These are phyloP conservation scores for Rotaria magnacalcarata DNA, from an alignment of 2,888 invertebrate genomes.

Conservation along the genomic window DNA sequence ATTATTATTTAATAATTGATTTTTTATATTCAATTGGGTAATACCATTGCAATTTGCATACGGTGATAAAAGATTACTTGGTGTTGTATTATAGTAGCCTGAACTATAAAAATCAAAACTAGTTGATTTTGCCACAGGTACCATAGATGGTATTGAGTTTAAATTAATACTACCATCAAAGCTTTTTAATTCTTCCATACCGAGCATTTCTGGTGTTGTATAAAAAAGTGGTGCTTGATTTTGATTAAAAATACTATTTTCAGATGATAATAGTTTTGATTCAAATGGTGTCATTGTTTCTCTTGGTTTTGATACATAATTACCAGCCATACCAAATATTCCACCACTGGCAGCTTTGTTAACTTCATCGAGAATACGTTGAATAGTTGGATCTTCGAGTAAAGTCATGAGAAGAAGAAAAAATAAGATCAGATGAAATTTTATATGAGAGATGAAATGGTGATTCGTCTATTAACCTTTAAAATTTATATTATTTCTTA, in stretches of 20 bases:
- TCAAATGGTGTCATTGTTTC: not conserved
- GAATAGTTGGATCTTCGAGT: conserved; percentile 17
- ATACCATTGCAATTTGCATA: not conserved
- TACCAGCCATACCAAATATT: not conserved
- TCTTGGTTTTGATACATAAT: not conserved
- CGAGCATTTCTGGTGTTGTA: not conserved
- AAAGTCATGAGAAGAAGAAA: not conserved
- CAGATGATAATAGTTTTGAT: not conserved
- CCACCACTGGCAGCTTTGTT: conserved; percentile 15
- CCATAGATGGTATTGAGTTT: not conserved
- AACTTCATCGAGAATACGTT: not conserved
- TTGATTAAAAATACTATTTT: not conserved
- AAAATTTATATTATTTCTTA: not conserved
- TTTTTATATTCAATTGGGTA: not conserved
- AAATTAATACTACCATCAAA: not conserved
- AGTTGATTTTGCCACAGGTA: not conserved
- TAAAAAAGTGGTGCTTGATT: not conserved
- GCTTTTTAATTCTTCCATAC: not conserved
- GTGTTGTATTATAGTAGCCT: not conserved
- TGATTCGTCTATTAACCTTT: conserved; percentile 9
- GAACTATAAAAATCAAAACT: not conserved
- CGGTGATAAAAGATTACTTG: not conserved
- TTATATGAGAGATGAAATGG: not conserved
- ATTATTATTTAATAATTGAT: not conserved
- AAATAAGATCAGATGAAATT: not conserved